phyloP scores from a whole-genome alignment of 2,888 invertebrate species.

The Philereme transversata region DNA sequence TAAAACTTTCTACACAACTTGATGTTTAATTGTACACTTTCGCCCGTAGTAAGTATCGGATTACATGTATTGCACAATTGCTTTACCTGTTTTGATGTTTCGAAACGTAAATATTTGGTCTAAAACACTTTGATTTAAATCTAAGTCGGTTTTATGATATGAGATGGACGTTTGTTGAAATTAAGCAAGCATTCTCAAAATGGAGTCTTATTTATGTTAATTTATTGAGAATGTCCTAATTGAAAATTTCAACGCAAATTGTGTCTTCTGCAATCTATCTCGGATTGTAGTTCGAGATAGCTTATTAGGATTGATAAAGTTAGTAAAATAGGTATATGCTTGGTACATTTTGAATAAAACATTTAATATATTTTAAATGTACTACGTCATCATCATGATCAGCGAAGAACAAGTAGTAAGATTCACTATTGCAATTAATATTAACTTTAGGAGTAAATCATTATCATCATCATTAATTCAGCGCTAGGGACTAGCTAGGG shows the following conservation, averaged over 20 bases:
- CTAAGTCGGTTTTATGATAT: neutral
- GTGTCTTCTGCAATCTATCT: neutral
- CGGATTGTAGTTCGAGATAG: neutral
- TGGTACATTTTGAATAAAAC: too few relatives aligned
- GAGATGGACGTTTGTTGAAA: neutral
- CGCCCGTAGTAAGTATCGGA: slow-evolving; percentile 13
- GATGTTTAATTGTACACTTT: slow-evolving; percentile 15
- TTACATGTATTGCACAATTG: slow-evolving; percentile 4
- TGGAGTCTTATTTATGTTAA: neutral
- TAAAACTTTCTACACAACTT: slow-evolving; percentile 24
- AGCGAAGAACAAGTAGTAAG: too few relatives aligned
- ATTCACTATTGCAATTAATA: too few relatives aligned
- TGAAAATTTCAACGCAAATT: neutral
- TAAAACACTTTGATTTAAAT: slow-evolving; percentile 7
- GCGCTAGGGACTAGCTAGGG: too few relatives aligned
- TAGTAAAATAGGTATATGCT: neutral
- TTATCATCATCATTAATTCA: too few relatives aligned
- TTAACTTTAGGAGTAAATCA: too few relatives aligned
- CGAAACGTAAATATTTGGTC: slow-evolving; percentile 1
- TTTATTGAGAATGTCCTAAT: neutral
- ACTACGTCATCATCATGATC: too few relatives aligned
- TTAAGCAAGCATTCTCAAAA: neutral
- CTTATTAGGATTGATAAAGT: neutral
- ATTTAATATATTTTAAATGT: too few relatives aligned
- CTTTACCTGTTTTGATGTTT: neutral